A percentile compares a stretch with the other conserved stretches of the same genome.
Conservation (phyloP, 23 tunicate genomes). For the Trididemnum clinides region DNA sequence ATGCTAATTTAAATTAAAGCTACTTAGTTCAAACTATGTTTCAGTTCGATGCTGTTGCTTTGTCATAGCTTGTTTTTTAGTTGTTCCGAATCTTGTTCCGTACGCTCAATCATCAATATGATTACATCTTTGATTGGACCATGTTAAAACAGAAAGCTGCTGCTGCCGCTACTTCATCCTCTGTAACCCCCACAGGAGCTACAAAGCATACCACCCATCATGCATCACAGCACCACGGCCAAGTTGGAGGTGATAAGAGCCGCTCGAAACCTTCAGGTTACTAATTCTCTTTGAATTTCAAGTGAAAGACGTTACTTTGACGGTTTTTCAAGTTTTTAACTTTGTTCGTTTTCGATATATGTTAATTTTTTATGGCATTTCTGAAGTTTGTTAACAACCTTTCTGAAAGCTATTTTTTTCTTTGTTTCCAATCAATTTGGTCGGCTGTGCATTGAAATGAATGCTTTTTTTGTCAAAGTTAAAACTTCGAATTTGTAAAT, state of each 20-base stretch:
- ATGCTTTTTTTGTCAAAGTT: neutral
- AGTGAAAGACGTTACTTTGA: neutral
- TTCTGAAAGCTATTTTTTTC: neutral
- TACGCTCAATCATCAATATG: slow-evolving; percentile 97
- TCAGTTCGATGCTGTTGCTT: no score
- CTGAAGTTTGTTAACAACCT: no score
- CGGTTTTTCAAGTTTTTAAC: slow-evolving; percentile 3
- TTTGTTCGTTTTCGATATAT: neutral
- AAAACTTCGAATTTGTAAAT: neutral
- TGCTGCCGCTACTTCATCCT: slow-evolving; percentile 93
- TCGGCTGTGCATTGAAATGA: neutral
- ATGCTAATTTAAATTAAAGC: no score
- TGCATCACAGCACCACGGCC: slow-evolving; percentile 78
- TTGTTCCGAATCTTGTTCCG: slow-evolving; percentile 96
- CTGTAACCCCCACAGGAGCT: slow-evolving; percentile 92
- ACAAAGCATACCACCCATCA: slow-evolving; percentile 84
- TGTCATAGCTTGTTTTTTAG: slow-evolving; percentile 45
- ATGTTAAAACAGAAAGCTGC: slow-evolving; percentile 99
- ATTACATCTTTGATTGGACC: slow-evolving; percentile 99
- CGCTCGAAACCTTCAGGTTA: slow-evolving; percentile 61
- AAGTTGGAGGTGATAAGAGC: slow-evolving; percentile 45
- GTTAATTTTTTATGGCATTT: neutral
- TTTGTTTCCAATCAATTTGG: neutral
- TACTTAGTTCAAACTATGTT: no score
- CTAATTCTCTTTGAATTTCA: neutral